These are phyloP conservation scores for Phengaris arion DNA, from an alignment of 2,888 invertebrate genomes.

Conservation along the genomic window DNA sequence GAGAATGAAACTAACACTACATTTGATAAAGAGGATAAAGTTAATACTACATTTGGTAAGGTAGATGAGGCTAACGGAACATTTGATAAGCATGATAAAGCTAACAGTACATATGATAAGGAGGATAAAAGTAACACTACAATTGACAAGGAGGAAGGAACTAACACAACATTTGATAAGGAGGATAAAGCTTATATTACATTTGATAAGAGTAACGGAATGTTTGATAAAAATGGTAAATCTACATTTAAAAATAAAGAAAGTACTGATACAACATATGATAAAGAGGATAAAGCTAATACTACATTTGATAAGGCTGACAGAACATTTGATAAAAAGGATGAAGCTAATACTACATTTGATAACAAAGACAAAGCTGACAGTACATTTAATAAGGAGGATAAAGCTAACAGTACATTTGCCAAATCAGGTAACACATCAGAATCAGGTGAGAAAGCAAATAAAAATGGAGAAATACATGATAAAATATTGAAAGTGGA, in stretches of 20 bases:
- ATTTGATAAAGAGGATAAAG: neutral
- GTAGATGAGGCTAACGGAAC: slow-evolving; percentile 30
- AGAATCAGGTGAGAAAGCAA: neutral
- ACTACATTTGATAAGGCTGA: slow-evolving; percentile 14
- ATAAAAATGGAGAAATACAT: neutral
- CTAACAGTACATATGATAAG: slow-evolving; percentile 37
- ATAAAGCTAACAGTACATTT: slow-evolving; percentile 48
- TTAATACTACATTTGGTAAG: slow-evolving; percentile 48
- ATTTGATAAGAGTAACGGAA: slow-evolving; percentile 33
- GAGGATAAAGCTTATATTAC: slow-evolving; percentile 18
- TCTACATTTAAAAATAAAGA: slow-evolving; percentile 20
- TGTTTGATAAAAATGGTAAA: slow-evolving; percentile 16
- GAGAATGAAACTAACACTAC: slow-evolving; percentile 36
- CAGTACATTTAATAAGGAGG: neutral
- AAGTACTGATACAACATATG: neutral
- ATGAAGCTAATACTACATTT: slow-evolving; percentile 36
- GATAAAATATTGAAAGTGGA: too few species aligned
- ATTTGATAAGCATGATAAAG: neutral
- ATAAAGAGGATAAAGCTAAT: slow-evolving; percentile 34
- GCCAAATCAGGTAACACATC: slow-evolving; percentile 44
- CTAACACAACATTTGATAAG: slow-evolving; percentile 14
- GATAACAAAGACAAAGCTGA: neutral
- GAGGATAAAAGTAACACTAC: slow-evolving; percentile 25
- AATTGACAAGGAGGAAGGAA: neutral
- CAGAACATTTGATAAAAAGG: slow-evolving; percentile 6